Evolutionary conservation across 1,140 invertebrate genomes (phyloP).

Genomic region (Octopus bimaculoides): DNA sequence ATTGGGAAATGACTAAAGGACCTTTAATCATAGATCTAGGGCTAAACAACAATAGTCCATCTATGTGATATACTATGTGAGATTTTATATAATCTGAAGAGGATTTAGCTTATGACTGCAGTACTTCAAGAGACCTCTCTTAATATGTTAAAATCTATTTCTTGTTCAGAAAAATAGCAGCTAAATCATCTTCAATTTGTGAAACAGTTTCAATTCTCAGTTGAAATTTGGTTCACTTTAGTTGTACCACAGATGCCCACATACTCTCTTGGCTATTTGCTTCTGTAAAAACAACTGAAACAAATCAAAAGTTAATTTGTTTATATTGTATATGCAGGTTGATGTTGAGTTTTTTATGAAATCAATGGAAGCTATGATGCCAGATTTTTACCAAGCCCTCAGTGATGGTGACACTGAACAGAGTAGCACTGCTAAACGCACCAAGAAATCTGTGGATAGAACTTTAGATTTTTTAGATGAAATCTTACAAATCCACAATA

Average conservation of each 20-base stretch:
- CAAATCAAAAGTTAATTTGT: background rate
- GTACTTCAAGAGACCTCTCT: too few species aligned
- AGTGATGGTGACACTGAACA: conserved; percentile 77
- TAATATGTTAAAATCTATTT: too few species aligned
- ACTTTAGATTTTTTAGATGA: conserved; percentile 49
- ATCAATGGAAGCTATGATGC: conserved; percentile 72
- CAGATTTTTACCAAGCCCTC: conserved; percentile 75
- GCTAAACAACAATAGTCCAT: too few species aligned
- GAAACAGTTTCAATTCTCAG: background rate
- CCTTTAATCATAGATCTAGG: too few species aligned
- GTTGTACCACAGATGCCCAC: background rate
- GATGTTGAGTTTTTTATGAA: conserved; percentile 71
- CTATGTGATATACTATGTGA: too few species aligned
- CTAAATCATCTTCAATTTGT: too few species aligned
- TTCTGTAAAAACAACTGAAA: background rate
- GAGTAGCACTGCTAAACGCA: conserved; percentile 67
- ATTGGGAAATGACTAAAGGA: too few species aligned
- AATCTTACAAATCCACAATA: conserved; percentile 37
- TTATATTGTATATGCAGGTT: conserved; percentile 49
- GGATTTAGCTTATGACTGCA: too few species aligned
- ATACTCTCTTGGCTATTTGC: too few species aligned
- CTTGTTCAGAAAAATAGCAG: too few species aligned
- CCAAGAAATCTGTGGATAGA: conserved; percentile 63
- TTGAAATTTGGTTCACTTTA: conserved; percentile 10
- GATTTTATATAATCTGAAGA: too few species aligned